Evolutionary conservation across 2,888 invertebrate species (phyloP), one percentile per base, ranked within the genome.

Genomic region (Cerastis rubricosa): DNA sequence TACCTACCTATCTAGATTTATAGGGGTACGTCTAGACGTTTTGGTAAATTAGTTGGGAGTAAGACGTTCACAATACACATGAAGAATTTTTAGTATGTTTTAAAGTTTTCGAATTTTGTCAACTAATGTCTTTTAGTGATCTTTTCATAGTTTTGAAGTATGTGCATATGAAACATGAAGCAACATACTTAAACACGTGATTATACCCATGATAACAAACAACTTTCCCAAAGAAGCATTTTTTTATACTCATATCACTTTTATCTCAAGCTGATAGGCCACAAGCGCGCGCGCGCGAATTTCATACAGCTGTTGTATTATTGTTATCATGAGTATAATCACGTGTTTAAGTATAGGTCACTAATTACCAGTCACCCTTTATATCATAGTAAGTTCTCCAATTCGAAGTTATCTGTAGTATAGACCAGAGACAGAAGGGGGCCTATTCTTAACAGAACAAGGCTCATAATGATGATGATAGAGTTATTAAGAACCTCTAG

Each of bases 11-110:
- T n/a, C 1, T 66, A 70, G 29, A 43, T 49, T 78, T 71, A 43
- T 22, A 64, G 69, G 19, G 47, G 25, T 40, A 47, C 14, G 47
- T 57, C 77, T 70, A 70, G 54, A 76, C 43, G 25, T 61, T 68
- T 61, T 45, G 12, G 9, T 40, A 22, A 29, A 47, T 47, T 57
- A 1, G 22, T 12, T 51, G n/a, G 4, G 7, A 29, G 47, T 35
- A 19, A 19, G 74, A 45, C 29, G 3, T 63, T 35, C 3, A 49
- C 49, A 49, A 54, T 22, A 47, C 57, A 29, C 17, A 17, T 40
- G 25, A 51, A 54, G 43, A 47, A 47, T 49, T 5, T 47, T 17
- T 66, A 5, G 29, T 49, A 29, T 25, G 19, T 29, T 65, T 65
- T 29, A 40, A 68, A 61, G 9, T 7, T 25, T 14, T 25, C 35